These are phyloP conservation scores for Petrocephalus zakoni DNA, from an alignment of 2,113 vertebrate species.

Conservation along the genomic window DNA sequence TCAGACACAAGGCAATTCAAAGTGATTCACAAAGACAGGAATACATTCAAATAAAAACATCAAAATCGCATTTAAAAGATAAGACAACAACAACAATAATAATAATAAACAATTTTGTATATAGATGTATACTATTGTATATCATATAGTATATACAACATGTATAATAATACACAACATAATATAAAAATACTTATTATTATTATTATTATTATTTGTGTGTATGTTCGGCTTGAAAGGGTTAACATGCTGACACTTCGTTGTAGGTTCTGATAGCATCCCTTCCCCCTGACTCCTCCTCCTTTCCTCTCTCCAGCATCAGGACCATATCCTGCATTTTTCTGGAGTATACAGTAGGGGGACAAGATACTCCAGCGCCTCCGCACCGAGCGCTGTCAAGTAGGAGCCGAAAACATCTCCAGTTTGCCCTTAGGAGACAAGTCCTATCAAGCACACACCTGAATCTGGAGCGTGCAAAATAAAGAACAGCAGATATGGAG, in stretches of 20 bases:
- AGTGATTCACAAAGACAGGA: too few relatives aligned
- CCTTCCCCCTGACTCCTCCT: conserved; percentile 46
- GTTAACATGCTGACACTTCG: conserved; percentile 24
- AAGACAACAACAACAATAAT: too few relatives aligned
- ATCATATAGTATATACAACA: background rate
- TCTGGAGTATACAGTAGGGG: conserved; percentile 23
- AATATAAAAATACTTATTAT: too few relatives aligned
- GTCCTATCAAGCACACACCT: conserved; percentile 17
- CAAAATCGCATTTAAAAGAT: too few relatives aligned
- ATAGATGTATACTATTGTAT: background rate
- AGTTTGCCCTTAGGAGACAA: conserved; percentile 25
- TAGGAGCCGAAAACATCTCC: conserved; percentile 38
- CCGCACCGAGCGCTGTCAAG: conserved; percentile 28
- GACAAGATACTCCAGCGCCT: conserved; percentile 7
- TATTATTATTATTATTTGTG: background rate
- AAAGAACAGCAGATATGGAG: conserved; percentile 73
- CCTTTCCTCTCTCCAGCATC: conserved; percentile 48
- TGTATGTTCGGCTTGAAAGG: background rate
- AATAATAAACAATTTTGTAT: too few relatives aligned
- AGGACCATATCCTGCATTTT: conserved; percentile 49
- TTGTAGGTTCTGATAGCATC: conserved; percentile 50
- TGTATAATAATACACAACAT: background rate
- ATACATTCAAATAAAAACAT: too few relatives aligned
- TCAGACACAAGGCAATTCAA: too few relatives aligned
- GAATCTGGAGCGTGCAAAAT: background rate